Conservation (phyloP, 2,888 invertebrate genomes). For the Empis livida region DNA sequence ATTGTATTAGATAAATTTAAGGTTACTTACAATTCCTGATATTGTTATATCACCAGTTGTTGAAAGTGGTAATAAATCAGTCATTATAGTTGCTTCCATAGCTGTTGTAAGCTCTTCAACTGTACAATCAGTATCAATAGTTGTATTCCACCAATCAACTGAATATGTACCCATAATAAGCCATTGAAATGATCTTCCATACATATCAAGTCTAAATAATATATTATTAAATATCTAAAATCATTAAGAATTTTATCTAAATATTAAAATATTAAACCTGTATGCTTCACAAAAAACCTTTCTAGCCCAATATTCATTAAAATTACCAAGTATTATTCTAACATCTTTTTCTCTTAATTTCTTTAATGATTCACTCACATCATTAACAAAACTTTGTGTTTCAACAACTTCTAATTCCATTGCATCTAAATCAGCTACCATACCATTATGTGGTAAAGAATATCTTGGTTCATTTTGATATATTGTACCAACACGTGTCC, state of each 20-base stretch:
- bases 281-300: slow-evolving; percentile 80
- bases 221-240: slow-evolving; percentile 2
- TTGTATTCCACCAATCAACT: slow-evolving; percentile 56
- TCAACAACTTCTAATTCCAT: slow-evolving; percentile 66
- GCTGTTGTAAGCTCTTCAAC: slow-evolving; percentile 61
- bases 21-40: slow-evolving; percentile 65
- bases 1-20: too few relatives aligned
- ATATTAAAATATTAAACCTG: slow-evolving; percentile 43
- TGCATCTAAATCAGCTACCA: slow-evolving; percentile 74
- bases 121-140: slow-evolving; percentile 50
- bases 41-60: slow-evolving; percentile 78
- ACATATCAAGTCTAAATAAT: slow-evolving; percentile 58
- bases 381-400: slow-evolving; percentile 84
- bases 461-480: slow-evolving; percentile 94
- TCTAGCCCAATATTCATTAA: slow-evolving; percentile 87
- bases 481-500: slow-evolving; percentile 94
- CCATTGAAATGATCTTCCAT: slow-evolving; percentile 89
- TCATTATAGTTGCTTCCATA: slow-evolving; percentile 76
- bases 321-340: slow-evolving; percentile 89
- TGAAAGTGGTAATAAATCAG: slow-evolving; percentile 75
- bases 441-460: slow-evolving; percentile 77
- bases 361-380: slow-evolving; percentile 63
- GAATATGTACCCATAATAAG: slow-evolving; percentile 82
- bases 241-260: too few relatives aligned
- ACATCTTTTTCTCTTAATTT: slow-evolving; percentile 85